These are phyloP conservation scores for Caenorhabditis angaria DNA, from an alignment of 2,888 invertebrate species.

Conservation along the genomic window DNA sequence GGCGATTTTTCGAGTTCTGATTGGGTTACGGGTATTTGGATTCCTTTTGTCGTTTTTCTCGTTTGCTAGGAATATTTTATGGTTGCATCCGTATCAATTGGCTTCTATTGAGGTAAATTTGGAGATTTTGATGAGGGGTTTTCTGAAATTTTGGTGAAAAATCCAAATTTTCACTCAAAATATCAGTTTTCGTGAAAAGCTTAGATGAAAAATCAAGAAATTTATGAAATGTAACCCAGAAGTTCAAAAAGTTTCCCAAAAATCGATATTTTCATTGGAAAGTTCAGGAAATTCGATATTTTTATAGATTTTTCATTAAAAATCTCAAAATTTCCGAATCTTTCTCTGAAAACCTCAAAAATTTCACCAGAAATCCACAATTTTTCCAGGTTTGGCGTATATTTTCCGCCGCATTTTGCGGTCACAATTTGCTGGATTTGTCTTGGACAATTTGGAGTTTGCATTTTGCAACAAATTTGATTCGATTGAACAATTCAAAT, in stretches of 20 bases:
- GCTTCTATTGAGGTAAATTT: conserved; percentile 45
- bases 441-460: conserved; percentile 56
- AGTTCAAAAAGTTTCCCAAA: neutral
- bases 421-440: conserved; percentile 62
- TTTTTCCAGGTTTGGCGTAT: conserved; percentile 58
- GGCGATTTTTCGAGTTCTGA: conserved; percentile 42
- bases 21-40: conserved; percentile 42
- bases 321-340: too few relatives aligned
- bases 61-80: conserved; percentile 40
- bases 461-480: conserved; percentile 47
- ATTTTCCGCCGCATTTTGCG: conserved; percentile 60
- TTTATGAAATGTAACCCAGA: too few relatives aligned
- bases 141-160: conserved; percentile 1
- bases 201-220: too few relatives aligned
- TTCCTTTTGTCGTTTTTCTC: conserved; percentile 38
- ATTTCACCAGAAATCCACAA: too few relatives aligned
- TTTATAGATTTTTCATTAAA: too few relatives aligned
- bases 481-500: conserved; percentile 49
- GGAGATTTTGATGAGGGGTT: neutral
- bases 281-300: too few relatives aligned
- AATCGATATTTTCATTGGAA: neutral
- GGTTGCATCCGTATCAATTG: conserved; percentile 48
- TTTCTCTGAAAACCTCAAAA: too few relatives aligned
- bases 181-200: too few relatives aligned
- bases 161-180: too few relatives aligned